Conservation (phyloP, 2,888 invertebrate species). For the Scaptomyza tumidula region DNA sequence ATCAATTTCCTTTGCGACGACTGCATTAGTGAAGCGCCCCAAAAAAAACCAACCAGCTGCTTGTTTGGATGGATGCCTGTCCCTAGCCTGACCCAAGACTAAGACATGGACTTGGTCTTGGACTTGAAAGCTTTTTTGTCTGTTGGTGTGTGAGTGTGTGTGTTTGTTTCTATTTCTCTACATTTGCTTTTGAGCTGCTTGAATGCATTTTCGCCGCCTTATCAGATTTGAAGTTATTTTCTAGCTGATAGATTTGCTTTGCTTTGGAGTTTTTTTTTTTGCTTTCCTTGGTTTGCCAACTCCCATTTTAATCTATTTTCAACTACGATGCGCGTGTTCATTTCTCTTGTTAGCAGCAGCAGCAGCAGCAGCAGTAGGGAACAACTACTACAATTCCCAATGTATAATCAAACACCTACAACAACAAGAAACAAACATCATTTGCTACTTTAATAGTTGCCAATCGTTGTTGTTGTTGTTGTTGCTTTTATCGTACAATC, state of each 20-base stretch:
- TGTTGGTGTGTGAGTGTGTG: constrained; percentile 26
- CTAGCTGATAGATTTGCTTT: constrained; percentile 67
- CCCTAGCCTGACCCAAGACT: constrained; percentile 4
- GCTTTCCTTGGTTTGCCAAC: constrained; percentile 14
- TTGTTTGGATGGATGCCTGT: constrained; percentile 51
- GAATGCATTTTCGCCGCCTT: constrained; percentile 67
- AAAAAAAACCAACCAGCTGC: constrained; percentile 5
- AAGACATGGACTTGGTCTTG: constrained; percentile 18
- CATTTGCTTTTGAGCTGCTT: constrained; percentile 67
- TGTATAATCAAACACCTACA: constrained; percentile 19
- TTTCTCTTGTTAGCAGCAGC: constrained; percentile 42
- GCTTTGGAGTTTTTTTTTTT: constrained; percentile 2
- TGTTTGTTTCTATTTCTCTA: constrained; percentile 42
- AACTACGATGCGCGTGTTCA: constrained; percentile 57
- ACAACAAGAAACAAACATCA: constrained; percentile 58
- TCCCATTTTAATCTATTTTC: constrained; percentile 71
- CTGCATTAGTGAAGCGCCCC: constrained; percentile 61
- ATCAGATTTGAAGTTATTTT: constrained; percentile 76
- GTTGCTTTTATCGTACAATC: constrained; percentile 58
- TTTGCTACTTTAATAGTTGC: constrained; percentile 77
- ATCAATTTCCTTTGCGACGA: constrained; percentile 80
- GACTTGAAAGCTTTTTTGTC: constrained; percentile 8
- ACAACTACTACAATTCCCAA: constrained; percentile 18
- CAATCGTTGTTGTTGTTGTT: constrained; percentile 51
- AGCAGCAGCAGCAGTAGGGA: constrained; percentile 12